A percentile compares a stretch with the other conserved stretches of the same genome.
Evolutionary conservation across 53 echinoderm and acorn worm genomes (phyloP).

Genomic region (Paelopatides confundens): DNA sequence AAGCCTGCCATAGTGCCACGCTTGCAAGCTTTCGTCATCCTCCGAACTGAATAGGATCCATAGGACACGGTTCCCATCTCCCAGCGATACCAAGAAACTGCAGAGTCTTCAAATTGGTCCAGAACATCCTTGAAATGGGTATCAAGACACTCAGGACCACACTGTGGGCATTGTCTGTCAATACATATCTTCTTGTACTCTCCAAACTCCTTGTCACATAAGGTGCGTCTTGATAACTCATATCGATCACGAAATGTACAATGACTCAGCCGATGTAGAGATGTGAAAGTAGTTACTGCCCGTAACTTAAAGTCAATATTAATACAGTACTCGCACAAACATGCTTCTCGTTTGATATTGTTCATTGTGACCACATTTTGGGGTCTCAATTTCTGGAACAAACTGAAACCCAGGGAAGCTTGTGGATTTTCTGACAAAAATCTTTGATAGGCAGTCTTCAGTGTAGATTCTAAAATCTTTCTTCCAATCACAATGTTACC

Average conservation of each 20-base stretch:
- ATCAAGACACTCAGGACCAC: constrained; percentile 24
- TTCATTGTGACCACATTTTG: constrained; percentile 38
- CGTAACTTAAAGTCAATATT: constrained; percentile 46
- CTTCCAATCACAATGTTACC: constrained; percentile 17
- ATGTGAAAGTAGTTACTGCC: constrained; percentile 13
- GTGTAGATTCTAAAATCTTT: constrained; percentile 39
- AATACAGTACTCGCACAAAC: constrained; percentile 54
- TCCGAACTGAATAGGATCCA: neutral
- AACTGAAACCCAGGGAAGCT: constrained; percentile 12
- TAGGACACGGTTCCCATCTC: neutral
- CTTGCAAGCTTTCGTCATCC: constrained; percentile 13
- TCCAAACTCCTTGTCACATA: constrained; percentile 15
- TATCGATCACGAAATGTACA: constrained; percentile 1
- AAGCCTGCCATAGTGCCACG: neutral
- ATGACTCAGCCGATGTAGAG: neutral
- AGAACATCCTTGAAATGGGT: neutral
- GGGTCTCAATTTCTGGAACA: constrained; percentile 29
- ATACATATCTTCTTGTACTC: constrained; percentile 41
- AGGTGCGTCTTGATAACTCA: constrained; percentile 4
- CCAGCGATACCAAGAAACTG: neutral
- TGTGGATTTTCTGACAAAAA: constrained; percentile 43
- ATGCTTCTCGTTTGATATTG: constrained; percentile 49
- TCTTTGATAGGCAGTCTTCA: constrained; percentile 44
- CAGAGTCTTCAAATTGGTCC: too few relatives aligned
- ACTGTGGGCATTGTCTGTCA: constrained; percentile 22